A percentile compares a stretch with the other conserved stretches of the same genome.
Evolutionary conservation across 2,888 invertebrate species (phyloP).

Genomic region (Rosalia funebris): DNA sequence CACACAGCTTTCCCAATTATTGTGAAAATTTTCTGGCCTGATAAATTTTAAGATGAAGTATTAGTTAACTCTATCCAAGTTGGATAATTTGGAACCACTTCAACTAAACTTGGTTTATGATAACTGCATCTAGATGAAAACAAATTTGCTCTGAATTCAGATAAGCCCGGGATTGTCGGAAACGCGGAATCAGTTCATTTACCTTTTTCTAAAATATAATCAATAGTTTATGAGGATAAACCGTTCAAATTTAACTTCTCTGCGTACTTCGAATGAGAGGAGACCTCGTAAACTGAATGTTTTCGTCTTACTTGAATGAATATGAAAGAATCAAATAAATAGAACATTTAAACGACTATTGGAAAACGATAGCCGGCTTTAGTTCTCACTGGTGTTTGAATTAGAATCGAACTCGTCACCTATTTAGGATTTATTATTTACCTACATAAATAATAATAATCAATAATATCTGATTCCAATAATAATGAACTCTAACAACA

Average conservation of each 20-base stretch:
- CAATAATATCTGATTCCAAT: too few species aligned
- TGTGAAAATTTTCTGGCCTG: constrained; percentile 16
- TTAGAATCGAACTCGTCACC: too few species aligned
- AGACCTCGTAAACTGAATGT: neutral
- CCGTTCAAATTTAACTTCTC: neutral
- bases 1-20: constrained; percentile 1
- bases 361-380: too few species aligned
- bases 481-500: too few species aligned
- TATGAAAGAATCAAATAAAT: too few species aligned
- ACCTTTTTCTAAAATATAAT: constrained; percentile 15
- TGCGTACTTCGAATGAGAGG: neutral
- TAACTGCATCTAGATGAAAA: constrained; percentile 18
- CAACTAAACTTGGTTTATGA: constrained; percentile 23
- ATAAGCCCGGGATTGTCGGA: constrained; percentile 1
- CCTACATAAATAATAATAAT: too few species aligned
- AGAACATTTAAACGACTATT: too few species aligned
- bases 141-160: constrained; percentile 16
- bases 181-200: constrained; percentile 17
- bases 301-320: too few species aligned
- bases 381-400: too few species aligned
- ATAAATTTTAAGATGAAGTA: constrained; percentile 9
- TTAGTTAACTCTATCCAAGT: constrained; percentile 11
- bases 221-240: constrained; percentile 3
- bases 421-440: too few species aligned
- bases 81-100: constrained; percentile 20